These are phyloP conservation scores for Apodemia mormo DNA, from an alignment of 2,888 invertebrate species.

Conservation along the genomic window DNA sequence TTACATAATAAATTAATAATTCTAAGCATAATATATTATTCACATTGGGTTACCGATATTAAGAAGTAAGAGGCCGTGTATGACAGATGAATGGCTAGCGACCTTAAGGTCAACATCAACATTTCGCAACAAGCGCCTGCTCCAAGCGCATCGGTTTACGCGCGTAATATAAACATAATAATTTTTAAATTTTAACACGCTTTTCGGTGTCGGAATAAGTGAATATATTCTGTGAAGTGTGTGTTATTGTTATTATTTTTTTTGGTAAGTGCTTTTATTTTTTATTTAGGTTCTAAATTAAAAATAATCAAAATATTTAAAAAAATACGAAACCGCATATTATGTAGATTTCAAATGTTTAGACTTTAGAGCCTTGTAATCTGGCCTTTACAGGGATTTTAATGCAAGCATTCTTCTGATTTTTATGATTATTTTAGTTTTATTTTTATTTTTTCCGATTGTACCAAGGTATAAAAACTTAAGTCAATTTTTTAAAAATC, in stretches of 20 bases:
- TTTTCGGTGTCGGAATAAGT: not conserved
- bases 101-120: conserved; percentile 21
- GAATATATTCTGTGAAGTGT: conserved; percentile 6
- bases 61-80: conserved; percentile 22
- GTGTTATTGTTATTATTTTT: not conserved
- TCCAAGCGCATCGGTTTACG: conserved; percentile 11
- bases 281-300: not conserved
- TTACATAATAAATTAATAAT: conserved; percentile 19
- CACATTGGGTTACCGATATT: conserved; percentile 19
- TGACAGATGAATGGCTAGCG: conserved; percentile 25
- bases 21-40: conserved; percentile 19
- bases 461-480: no score
- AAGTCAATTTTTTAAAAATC: no score
- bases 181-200: not conserved
- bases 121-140: conserved; percentile 19
- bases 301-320: not conserved
- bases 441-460: no score
- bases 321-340: not conserved
- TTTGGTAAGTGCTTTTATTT: not conserved
- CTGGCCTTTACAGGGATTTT: not conserved
- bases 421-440: no score
- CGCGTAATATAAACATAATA: not conserved
- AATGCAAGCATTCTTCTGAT: no score
- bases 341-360: no score
- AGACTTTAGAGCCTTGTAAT: no score